Percentiles rank a stretch among this genome's conserved stretches.
These are phyloP conservation scores for Danio tinwini DNA, from an alignment of 2,797 vertebrate species.

Conservation along the genomic window DNA sequence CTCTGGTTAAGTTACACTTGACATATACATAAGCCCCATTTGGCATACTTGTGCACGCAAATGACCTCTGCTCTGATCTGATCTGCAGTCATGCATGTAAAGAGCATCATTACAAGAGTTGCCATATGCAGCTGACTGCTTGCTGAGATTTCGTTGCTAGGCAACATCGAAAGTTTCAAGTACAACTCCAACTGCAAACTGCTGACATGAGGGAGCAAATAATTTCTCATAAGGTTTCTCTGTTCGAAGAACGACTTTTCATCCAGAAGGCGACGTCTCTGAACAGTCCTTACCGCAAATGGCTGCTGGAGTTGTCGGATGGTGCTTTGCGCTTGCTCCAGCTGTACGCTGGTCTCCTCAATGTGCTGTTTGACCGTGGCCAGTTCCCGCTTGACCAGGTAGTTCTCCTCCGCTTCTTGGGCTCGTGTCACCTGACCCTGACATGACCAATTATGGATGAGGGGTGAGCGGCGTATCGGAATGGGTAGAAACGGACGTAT, in stretches of 20 bases:
- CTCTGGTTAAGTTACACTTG: slow-evolving; percentile 24
- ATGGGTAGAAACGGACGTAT: slow-evolving; percentile 37
- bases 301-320: slow-evolving; percentile 91
- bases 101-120: slow-evolving; percentile 59
- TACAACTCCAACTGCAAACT: neutral
- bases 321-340: slow-evolving; percentile 94
- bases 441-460: slow-evolving; percentile 71
- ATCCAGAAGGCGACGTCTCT: slow-evolving; percentile 51
- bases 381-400: slow-evolving; percentile 99
- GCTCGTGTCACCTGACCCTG: slow-evolving; percentile 99
- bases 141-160: slow-evolving; percentile 42
- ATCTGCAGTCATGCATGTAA: slow-evolving; percentile 70
- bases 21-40: slow-evolving; percentile 64
- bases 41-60: slow-evolving; percentile 53
- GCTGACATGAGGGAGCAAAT: slow-evolving; percentile 22
- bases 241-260: slow-evolving; percentile 39
- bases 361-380: slow-evolving; percentile 97
- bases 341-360: slow-evolving; percentile 91
- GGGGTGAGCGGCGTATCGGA: slow-evolving; percentile 66
- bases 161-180: slow-evolving; percentile 14
- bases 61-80: slow-evolving; percentile 53
- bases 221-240: slow-evolving; percentile 14
- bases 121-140: slow-evolving; percentile 32
- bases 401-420: slow-evolving; percentile 99
- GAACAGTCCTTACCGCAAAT: slow-evolving; percentile 90